Percentiles rank a stretch among this genome's conserved stretches.
These are phyloP conservation scores for Caenorhabditis sinica DNA, from an alignment of 2,888 invertebrate species.

Conservation along the genomic window DNA sequence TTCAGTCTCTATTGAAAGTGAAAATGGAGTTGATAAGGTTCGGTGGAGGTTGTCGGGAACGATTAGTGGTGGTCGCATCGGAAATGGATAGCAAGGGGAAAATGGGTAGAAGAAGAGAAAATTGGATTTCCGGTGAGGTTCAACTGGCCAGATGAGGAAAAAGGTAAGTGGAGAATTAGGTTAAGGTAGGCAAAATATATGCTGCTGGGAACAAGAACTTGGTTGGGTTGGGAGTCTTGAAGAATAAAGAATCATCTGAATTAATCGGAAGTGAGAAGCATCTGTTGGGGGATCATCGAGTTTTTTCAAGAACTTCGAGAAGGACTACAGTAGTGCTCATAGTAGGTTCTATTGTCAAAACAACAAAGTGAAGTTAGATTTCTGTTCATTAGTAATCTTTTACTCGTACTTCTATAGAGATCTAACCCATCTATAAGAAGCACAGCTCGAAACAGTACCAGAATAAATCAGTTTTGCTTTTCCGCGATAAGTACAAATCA, in stretches of 20 bases:
- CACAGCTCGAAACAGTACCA: background rate
- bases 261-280: too few species aligned
- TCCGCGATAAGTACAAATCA: slow-evolving; percentile 35
- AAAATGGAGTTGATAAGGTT: slow-evolving; percentile 36
- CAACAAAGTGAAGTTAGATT: too few species aligned
- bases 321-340: too few species aligned
- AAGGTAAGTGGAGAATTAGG: slow-evolving; percentile 11
- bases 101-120: slow-evolving; percentile 8
- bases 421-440: background rate
- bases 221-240: background rate
- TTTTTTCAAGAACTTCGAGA: too few species aligned
- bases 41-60: slow-evolving; percentile 28
- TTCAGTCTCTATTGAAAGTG: slow-evolving; percentile 17
- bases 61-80: slow-evolving; percentile 37
- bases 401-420: too few species aligned
- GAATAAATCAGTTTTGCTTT: slow-evolving; percentile 33
- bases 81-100: slow-evolving; percentile 26
- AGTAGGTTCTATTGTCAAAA: too few species aligned
- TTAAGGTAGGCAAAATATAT: background rate
- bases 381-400: too few species aligned
- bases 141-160: slow-evolving; percentile 8
- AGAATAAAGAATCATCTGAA: background rate
- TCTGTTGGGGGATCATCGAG: too few species aligned
- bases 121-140: slow-evolving; percentile 45
- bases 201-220: background rate